Evolutionary conservation across 2,113 vertebrate species (phyloP).

Genomic region (Octodon degus): DNA sequence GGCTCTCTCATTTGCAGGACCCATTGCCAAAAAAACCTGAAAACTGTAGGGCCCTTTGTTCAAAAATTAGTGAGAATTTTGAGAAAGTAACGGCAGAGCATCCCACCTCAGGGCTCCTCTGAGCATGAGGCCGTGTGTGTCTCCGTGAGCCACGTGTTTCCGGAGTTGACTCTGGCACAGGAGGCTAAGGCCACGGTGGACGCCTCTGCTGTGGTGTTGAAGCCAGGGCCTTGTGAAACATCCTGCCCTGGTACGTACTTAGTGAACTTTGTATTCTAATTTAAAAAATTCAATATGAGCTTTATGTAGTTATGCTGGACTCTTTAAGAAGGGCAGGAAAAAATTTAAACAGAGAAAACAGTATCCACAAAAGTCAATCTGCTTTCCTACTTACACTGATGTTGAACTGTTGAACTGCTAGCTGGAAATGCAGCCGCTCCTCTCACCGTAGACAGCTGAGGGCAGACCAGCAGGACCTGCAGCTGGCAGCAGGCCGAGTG

Average conservation of each 20-base stretch:
- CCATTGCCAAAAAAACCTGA: background rate
- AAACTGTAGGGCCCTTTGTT: background rate
- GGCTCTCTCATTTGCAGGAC: background rate
- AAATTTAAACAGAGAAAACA: background rate
- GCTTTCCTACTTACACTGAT: background rate
- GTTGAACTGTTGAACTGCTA: background rate
- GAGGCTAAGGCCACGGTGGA: background rate
- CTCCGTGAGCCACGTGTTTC: fast-evolving
- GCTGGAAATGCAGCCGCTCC: fast-evolving
- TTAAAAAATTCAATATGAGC: background rate
- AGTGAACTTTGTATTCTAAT: background rate
- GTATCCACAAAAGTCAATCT: background rate
- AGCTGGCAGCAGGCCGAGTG: background rate
- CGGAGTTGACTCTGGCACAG: background rate
- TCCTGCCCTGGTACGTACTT: background rate
- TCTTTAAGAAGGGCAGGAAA: background rate
- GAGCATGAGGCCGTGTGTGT: too few relatives aligned
- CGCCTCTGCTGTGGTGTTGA: background rate
- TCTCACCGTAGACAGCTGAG: background rate
- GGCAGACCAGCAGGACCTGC: background rate
- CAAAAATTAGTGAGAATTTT: background rate
- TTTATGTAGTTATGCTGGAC: background rate
- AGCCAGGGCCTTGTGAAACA: background rate
- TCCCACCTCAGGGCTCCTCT: background rate
- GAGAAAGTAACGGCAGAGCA: background rate